Conservation (phyloP, 2,888 invertebrate species). For the Matsumyia berberina region DNA sequence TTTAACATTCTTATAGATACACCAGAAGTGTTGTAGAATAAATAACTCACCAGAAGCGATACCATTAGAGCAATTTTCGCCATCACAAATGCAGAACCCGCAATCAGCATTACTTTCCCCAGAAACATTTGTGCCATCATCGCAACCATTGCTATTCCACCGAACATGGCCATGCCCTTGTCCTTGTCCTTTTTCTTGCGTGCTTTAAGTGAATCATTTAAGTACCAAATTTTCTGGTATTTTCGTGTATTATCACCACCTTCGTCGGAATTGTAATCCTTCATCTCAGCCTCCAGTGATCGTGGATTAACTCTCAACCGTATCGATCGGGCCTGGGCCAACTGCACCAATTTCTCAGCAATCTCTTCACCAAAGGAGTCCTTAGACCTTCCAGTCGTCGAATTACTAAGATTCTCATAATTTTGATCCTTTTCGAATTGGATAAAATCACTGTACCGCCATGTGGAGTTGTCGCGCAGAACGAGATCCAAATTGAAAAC, state of each 20-base stretch:
- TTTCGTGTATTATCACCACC: conserved; percentile 79
- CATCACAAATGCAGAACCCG: conserved; percentile 88
- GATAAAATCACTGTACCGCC: conserved; percentile 81
- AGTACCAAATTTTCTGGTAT: conserved; percentile 79
- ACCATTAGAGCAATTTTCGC: conserved; percentile 88
- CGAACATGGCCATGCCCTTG: conserved; percentile 86
- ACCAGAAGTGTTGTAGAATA: background rate
- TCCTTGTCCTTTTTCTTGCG: conserved; percentile 85
- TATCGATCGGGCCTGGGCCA: conserved; percentile 79
- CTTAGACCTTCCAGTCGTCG: background rate
- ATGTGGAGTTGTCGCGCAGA: conserved; percentile 82
- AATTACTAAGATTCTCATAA: background rate
- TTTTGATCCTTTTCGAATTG: conserved; percentile 79
- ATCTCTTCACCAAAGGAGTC: conserved; percentile 73
- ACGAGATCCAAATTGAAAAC: conserved; percentile 84
- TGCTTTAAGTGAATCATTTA: conserved; percentile 82
- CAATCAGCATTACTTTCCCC: conserved; percentile 88
- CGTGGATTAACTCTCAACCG: conserved; percentile 77
- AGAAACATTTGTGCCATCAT: conserved; percentile 88
- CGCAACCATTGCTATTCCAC: conserved; percentile 87
- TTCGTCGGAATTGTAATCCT: conserved; percentile 78
- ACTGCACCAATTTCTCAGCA: conserved; percentile 78
- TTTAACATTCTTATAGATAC: background rate
- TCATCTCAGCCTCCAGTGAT: conserved; percentile 35
- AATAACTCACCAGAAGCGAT: conserved; percentile 85